phyloP scores from a whole-genome alignment of 2,888 invertebrate genomes.

The Odontomyia ornata region DNA sequence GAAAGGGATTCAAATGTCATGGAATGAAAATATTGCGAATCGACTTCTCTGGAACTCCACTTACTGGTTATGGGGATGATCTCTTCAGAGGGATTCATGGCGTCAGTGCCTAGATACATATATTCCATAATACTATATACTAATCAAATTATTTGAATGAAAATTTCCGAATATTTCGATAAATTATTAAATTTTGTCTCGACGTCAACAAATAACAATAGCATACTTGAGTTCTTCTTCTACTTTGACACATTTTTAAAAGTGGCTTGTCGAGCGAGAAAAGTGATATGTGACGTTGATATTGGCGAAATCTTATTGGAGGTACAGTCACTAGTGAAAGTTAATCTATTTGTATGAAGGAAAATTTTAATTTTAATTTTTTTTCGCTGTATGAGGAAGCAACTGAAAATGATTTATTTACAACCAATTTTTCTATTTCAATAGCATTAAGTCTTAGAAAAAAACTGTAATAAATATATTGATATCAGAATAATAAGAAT shows the following conservation, averaged over 20 bases:
- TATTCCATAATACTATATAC: constrained; percentile 57
- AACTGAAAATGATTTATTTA: no score
- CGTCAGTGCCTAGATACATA: constrained; percentile 61
- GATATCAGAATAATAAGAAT: no score
- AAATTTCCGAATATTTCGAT: constrained; percentile 44
- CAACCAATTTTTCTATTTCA: no score
- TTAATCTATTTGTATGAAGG: no score
- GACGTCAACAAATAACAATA: constrained; percentile 49
- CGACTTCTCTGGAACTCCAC: constrained; percentile 48
- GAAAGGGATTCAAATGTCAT: constrained; percentile 46
- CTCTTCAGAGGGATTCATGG: constrained; percentile 59
- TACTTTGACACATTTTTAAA: constrained; percentile 33
- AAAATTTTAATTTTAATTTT: no score
- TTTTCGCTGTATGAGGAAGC: no score
- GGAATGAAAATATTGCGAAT: constrained; percentile 1
- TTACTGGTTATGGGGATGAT: constrained; percentile 57
- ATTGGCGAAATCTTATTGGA: not conserved
- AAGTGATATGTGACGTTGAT: not conserved
- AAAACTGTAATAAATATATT: no score
- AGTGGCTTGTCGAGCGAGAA: not conserved
- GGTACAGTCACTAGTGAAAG: no score
- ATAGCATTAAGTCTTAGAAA: no score
- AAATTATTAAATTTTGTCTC: constrained; percentile 45
- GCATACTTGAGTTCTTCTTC: constrained; percentile 46
- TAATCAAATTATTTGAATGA: constrained; percentile 44